Evolutionary conservation across 2,113 vertebrate genomes (phyloP).

Genomic region (Bungarus multicinctus): DNA sequence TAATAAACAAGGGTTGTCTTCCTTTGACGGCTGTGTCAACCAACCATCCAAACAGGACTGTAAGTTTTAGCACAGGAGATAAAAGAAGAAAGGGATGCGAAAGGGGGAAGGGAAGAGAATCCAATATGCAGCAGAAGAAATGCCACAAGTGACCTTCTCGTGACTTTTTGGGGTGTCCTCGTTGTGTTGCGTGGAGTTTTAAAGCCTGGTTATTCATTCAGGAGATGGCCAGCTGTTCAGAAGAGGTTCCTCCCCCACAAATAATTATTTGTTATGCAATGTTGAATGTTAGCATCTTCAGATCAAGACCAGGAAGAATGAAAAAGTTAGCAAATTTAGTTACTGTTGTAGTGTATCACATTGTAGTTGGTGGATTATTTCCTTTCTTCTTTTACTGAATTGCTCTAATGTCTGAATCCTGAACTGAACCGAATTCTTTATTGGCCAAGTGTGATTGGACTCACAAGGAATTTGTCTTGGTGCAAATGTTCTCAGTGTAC

Average conservation of each 20-base stretch:
- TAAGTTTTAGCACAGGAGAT: conserved; percentile 44
- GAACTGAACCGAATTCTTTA: no score
- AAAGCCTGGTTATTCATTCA: conserved; percentile 39
- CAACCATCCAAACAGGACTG: conserved; percentile 54
- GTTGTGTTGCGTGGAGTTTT: conserved; percentile 18
- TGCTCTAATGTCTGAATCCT: no score
- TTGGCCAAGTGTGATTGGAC: no score
- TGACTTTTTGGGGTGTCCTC: not conserved
- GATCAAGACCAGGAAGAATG: not conserved
- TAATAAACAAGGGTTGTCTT: conserved; percentile 67
- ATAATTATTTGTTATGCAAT: not conserved
- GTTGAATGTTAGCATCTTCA: not conserved
- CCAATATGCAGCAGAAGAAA: conserved; percentile 13
- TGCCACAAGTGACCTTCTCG: conserved; percentile 34
- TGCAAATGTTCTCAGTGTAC: no score
- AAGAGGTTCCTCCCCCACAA: not conserved
- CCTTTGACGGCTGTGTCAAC: conserved; percentile 53
- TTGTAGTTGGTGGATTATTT: not conserved
- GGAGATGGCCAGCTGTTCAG: not conserved
- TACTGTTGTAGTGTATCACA: no score
- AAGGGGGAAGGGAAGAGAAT: not conserved
- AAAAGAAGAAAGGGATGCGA: conserved; percentile 12
- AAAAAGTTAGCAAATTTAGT: not conserved
- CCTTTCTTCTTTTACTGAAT: not conserved
- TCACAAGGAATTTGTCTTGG: no score